A percentile compares a stretch with the other conserved stretches of the same genome.
phyloP scores from a whole-genome alignment of 2,797 vertebrate genomes.

The Paedocypris micromegethes region DNA sequence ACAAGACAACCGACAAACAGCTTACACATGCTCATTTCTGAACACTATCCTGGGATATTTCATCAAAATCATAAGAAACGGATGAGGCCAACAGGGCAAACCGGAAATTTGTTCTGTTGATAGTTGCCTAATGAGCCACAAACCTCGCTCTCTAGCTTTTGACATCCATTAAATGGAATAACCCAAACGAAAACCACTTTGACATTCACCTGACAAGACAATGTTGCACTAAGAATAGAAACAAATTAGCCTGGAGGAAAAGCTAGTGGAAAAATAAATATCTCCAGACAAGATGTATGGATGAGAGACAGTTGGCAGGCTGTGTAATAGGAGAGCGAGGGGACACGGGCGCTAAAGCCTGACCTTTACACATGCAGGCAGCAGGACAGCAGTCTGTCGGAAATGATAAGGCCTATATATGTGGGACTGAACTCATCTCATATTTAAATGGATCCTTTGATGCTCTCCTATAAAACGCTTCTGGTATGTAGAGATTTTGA shows the following conservation, averaged over 20 bases:
- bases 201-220: constrained; percentile 29
- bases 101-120: too few relatives aligned
- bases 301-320: constrained; percentile 24
- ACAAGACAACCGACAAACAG: background rate
- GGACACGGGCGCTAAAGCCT: constrained; percentile 19
- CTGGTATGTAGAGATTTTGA: constrained; percentile 16
- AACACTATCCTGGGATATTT: background rate
- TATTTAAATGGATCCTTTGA: constrained; percentile 23
- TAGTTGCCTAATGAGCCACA: background rate
- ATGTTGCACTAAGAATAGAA: constrained; percentile 38
- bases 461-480: constrained; percentile 11
- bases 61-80: too few relatives aligned
- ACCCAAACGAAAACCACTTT: constrained; percentile 22
- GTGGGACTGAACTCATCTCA: constrained; percentile 16
- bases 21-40: background rate
- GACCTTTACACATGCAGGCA: constrained; percentile 43
- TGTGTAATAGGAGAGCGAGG: constrained; percentile 29
- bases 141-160: background rate
- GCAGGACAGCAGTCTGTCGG: constrained; percentile 12
- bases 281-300: constrained; percentile 36
- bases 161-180: constrained; percentile 33
- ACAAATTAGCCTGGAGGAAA: constrained; percentile 30
- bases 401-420: constrained; percentile 15
- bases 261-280: constrained; percentile 30
- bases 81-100: too few relatives aligned